Percentiles rank a stretch among this genome's conserved stretches.
Conservation (phyloP, 2,888 invertebrate species). For the Autographa pulchrina region DNA sequence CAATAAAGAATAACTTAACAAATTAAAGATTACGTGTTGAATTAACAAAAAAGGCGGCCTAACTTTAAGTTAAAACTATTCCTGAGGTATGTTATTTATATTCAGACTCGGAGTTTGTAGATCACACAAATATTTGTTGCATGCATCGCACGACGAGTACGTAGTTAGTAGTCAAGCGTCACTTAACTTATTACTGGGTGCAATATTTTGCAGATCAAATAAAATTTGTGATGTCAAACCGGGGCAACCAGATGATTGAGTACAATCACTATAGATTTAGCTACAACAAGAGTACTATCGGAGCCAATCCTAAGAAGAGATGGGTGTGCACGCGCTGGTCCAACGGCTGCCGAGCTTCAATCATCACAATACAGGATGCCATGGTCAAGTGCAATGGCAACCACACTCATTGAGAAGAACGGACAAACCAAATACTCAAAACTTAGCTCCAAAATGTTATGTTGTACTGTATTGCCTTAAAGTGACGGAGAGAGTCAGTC, state of each 20-base stretch:
- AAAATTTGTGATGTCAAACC: slow-evolving; percentile 59
- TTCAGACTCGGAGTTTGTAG: no score
- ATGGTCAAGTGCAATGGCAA: slow-evolving; percentile 55
- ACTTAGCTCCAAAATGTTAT: background rate
- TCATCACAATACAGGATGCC: slow-evolving; percentile 58
- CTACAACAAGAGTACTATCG: slow-evolving; percentile 54
- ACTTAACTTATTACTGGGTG: background rate
- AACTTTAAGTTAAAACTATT: no score
- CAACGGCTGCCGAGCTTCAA: slow-evolving; percentile 63
- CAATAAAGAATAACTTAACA: no score
- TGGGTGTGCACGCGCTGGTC: slow-evolving; percentile 68
- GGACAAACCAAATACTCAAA: background rate
- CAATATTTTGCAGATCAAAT: slow-evolving; percentile 41
- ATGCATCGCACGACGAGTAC: no score
- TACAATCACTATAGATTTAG: slow-evolving; percentile 62
- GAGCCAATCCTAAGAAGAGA: slow-evolving; percentile 52
- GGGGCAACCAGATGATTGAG: slow-evolving; percentile 66
- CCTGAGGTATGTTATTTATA: no score
- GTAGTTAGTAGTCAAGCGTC: background rate
- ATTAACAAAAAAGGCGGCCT: no score
- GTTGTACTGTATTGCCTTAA: no score
- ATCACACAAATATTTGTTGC: no score
- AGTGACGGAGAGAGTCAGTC: no score
- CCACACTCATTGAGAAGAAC: slow-evolving; percentile 59
- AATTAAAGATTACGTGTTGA: no score